Evolutionary conservation across 2,888 invertebrate genomes (phyloP), one percentile per base, ranked within the genome.

Genomic region (Vesta saturnalis): DNA sequence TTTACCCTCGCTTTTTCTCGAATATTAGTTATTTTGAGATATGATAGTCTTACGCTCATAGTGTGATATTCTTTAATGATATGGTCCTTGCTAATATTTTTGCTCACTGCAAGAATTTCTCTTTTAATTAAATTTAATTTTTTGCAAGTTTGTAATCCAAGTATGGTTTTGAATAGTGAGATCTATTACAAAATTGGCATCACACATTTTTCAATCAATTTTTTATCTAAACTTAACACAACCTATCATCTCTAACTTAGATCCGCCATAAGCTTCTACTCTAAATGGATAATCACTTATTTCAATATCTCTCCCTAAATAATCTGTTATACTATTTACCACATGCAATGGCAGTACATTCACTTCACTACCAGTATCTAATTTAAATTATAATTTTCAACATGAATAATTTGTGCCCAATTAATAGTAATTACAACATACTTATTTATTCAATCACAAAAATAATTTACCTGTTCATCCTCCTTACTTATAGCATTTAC

Each of bases 31-130:
- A n/a, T n/a, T n/a, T n/a, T n/a, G n/a, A n/a, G n/a, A n/a, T n/a
- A n/a, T n/a, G n/a, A n/a, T n/a, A n/a, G n/a, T n/a, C n/a, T n/a
- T n/a, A n/a, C n/a, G n/a, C n/a, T n/a, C n/a, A n/a, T n/a, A n/a
- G n/a, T n/a, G n/a, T n/a, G n/a, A 43, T 43, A 10, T 43, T 43
- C 43, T 43, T 43, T 43, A 10, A 43, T 43, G 14, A 43, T 43
- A 14, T 43, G 3, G 5, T n/a, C 43, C 14, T 43, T 43, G 10
- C n/a, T 43, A n/a, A 43, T 43, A 10, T 43, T 12, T 43, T n/a
- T n/a, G n/a, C n/a, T n/a, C n/a, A n/a, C 43, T 43, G 43, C 43
- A 43, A 43, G 43, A 43, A 43, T 43, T 43, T 43, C 43, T 43
- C 43, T 10, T 43, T 43, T 43, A 43, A 43, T 43, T 43, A 43